phyloP scores from a whole-genome alignment of 2,113 vertebrate species.

The Nansenia antarctica region DNA sequence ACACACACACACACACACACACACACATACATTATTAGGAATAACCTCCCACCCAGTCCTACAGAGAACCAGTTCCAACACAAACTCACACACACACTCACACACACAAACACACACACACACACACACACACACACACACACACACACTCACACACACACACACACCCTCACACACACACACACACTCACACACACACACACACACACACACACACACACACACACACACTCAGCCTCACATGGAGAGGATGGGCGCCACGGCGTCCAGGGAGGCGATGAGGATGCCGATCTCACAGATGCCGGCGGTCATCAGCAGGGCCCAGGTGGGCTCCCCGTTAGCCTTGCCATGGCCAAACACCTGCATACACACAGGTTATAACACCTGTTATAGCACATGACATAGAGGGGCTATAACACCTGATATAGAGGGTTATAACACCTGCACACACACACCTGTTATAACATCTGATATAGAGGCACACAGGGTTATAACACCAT shows the following conservation, averaged over 20 bases:
- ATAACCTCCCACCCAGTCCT: background rate
- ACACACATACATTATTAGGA: background rate
- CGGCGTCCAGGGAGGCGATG: conserved; percentile 90
- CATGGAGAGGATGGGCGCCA: conserved; percentile 97
- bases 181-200: background rate
- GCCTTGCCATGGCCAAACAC: conserved; percentile 94
- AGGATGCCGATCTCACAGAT: conserved; percentile 97
- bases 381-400: too few relatives aligned
- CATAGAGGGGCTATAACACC: too few relatives aligned
- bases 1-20: background rate
- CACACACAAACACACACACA: background rate
- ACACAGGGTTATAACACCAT: too few relatives aligned
- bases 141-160: conserved; percentile 20
- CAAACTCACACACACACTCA: conserved; percentile 10
- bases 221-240: conserved; percentile 54
- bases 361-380: conserved; percentile 63
- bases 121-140: background rate
- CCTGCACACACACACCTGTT: background rate
- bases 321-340: conserved; percentile 96
- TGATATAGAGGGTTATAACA: too few relatives aligned
- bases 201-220: background rate
- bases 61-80: background rate
- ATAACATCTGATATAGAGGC: too few relatives aligned
- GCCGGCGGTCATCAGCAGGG: conserved; percentile 86
- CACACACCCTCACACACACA: background rate